These are phyloP conservation scores for Ptyas mucosa DNA, from an alignment of 2,113 vertebrate genomes.

Conservation along the genomic window DNA sequence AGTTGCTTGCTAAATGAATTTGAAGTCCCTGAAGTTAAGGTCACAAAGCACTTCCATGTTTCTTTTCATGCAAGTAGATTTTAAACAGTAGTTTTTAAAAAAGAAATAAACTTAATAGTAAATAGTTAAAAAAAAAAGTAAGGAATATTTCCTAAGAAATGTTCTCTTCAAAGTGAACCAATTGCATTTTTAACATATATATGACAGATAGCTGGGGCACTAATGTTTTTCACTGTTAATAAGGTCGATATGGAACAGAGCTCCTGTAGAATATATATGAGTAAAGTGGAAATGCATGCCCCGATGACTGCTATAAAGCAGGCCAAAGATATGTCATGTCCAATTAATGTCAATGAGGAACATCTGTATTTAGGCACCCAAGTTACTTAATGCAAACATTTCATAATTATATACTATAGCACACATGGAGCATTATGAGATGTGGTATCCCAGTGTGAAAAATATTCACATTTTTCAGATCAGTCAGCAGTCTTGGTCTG, in stretches of 20 bases:
- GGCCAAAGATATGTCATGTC: constrained; percentile 79
- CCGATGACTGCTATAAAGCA: constrained; percentile 70
- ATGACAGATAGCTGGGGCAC: constrained; percentile 63
- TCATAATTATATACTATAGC: constrained; percentile 74
- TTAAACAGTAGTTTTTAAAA: constrained; percentile 5
- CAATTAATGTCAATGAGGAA: constrained; percentile 80
- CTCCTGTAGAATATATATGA: constrained; percentile 66
- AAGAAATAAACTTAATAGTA: neutral
- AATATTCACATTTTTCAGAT: constrained; percentile 78
- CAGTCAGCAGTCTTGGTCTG: constrained; percentile 77
- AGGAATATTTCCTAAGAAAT: constrained; percentile 47
- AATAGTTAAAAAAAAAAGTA: constrained; percentile 34
- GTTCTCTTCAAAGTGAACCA: constrained; percentile 39
- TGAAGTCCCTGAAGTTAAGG: neutral
- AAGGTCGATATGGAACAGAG: constrained; percentile 71
- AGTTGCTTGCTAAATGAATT: neutral
- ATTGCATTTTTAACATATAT: constrained; percentile 65
- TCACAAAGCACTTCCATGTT: neutral
- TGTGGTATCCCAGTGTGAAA: constrained; percentile 77
- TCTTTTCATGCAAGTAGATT: neutral
- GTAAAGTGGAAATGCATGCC: constrained; percentile 64
- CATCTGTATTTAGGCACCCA: constrained; percentile 81
- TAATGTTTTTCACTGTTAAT: constrained; percentile 57
- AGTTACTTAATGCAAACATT: constrained; percentile 78
- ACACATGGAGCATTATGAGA: constrained; percentile 73